A percentile compares a stretch with the other conserved stretches of the same genome.
Conservation (phyloP, 2,888 invertebrate species). For the Pterostichus madidus region DNA sequence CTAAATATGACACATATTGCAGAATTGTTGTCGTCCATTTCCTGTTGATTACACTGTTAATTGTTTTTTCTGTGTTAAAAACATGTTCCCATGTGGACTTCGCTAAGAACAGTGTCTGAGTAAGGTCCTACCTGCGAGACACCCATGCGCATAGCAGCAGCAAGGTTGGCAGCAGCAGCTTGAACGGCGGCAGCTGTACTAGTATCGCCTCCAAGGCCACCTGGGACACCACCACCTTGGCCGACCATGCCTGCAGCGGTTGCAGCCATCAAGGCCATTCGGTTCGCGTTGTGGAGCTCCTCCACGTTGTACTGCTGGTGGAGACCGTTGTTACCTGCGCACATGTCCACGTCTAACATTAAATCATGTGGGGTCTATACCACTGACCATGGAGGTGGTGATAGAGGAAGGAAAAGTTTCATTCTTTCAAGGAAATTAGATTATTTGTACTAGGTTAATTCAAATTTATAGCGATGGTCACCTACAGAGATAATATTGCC, state of each 20-base stretch:
- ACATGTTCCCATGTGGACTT: too few species aligned
- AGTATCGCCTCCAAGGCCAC: constrained; percentile 79
- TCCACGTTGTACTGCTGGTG: constrained; percentile 84
- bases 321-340: constrained; percentile 80
- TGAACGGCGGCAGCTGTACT: constrained; percentile 82
- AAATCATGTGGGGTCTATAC: neutral
- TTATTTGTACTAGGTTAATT: too few species aligned
- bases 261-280: constrained; percentile 86
- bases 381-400: too few species aligned
- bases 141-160: constrained; percentile 86
- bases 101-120: too few species aligned
- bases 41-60: too few species aligned
- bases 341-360: constrained; percentile 56
- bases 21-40: too few species aligned
- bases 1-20: too few species aligned
- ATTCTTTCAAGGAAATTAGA: too few species aligned
- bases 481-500: too few species aligned
- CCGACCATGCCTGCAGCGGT: constrained; percentile 82
- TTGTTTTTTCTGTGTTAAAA: too few species aligned
- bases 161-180: constrained; percentile 87
- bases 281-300: constrained; percentile 80
- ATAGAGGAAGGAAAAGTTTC: too few species aligned
- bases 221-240: constrained; percentile 81
- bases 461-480: too few species aligned
- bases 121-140: constrained; percentile 68